Evolutionary conservation across 2,113 vertebrate species (phyloP).

Genomic region (Xiphias gladius): DNA sequence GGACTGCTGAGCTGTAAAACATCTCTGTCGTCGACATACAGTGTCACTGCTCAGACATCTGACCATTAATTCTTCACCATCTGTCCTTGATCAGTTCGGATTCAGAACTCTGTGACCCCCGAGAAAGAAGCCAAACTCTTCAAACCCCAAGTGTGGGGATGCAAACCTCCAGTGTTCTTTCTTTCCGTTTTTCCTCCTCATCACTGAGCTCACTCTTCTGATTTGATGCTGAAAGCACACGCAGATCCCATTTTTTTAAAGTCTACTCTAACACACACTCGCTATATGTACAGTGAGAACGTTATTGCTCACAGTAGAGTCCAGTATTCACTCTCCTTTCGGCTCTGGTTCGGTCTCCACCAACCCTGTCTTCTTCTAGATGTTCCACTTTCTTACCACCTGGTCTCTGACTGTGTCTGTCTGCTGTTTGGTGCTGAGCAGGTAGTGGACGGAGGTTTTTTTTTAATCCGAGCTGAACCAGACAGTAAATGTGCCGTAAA

Average conservation of each 20-base stretch:
- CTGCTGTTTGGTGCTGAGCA: no score
- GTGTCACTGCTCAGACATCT: conserved; percentile 16
- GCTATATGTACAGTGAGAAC: no score
- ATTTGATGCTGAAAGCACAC: neutral
- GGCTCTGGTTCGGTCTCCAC: neutral
- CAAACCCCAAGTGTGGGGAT: neutral
- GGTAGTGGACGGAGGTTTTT: no score
- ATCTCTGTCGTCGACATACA: conserved; percentile 29
- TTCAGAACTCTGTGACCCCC: conserved; percentile 28
- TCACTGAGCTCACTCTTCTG: neutral
- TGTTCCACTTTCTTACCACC: no score
- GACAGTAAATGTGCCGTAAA: no score
- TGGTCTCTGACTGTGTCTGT: no score
- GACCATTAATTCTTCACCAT: conserved; percentile 39
- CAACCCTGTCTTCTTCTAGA: no score
- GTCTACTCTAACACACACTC: neutral
- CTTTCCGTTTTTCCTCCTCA: neutral
- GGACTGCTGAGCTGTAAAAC: conserved; percentile 54
- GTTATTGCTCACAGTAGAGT: no score
- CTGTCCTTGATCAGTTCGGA: conserved; percentile 50
- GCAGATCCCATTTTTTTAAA: neutral
- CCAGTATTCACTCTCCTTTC: no score
- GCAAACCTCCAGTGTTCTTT: neutral
- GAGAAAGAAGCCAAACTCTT: conserved; percentile 6
- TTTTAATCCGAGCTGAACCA: no score